Conservation (phyloP, 2,888 invertebrate genomes). For the Taphrorychus bicolor region DNA sequence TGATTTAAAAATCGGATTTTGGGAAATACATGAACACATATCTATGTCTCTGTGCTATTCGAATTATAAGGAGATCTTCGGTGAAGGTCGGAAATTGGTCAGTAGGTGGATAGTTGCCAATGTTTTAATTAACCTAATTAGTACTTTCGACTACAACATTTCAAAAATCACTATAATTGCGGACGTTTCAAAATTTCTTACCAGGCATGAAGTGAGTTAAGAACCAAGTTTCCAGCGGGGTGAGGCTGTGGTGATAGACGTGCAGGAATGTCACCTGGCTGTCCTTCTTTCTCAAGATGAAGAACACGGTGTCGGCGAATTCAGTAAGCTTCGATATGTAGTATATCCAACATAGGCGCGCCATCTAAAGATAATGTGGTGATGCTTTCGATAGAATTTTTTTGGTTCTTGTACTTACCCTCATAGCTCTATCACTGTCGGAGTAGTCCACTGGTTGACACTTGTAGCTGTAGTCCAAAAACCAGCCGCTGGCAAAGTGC, state of each 20-base stretch:
- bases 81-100: background rate
- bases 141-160: background rate
- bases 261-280: constrained; percentile 85
- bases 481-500: constrained; percentile 92
- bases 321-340: constrained; percentile 89
- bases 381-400: too few species aligned
- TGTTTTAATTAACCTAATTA: background rate
- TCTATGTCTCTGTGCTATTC: background rate
- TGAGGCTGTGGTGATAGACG: constrained; percentile 83
- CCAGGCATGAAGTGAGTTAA: constrained; percentile 79
- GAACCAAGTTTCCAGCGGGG: constrained; percentile 80
- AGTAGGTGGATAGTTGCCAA: background rate
- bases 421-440: constrained; percentile 78
- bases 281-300: constrained; percentile 84
- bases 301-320: constrained; percentile 87
- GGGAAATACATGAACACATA: background rate
- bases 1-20: constrained; percentile 10
- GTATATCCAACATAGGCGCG: constrained; percentile 87
- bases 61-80: too few species aligned
- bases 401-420: constrained; percentile 67
- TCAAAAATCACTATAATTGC: background rate
- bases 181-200: constrained; percentile 49
- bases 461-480: constrained; percentile 86
- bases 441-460: constrained; percentile 97
- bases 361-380: too few species aligned